Percentiles rank a stretch among this genome's conserved stretches.
These are phyloP conservation scores for Patiria pectinifera DNA, from an alignment of 53 echinoderm and acorn worm genomes.

Conservation along the genomic window DNA sequence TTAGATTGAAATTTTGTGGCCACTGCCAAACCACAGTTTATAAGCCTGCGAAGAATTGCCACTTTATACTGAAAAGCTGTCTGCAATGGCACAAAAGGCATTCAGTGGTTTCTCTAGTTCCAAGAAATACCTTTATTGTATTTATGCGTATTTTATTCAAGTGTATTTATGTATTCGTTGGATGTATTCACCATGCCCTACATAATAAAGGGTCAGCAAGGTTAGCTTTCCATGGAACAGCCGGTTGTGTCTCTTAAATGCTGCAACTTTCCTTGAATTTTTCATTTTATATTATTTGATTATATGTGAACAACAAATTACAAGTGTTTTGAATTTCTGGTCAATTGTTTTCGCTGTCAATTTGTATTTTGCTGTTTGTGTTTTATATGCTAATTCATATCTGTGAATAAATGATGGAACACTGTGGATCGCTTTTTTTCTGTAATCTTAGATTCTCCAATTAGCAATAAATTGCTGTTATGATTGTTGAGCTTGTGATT, in stretches of 20 bases:
- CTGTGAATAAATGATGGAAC: neutral
- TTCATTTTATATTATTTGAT: neutral
- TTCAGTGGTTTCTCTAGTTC: slow-evolving; percentile 13
- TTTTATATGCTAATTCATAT: neutral
- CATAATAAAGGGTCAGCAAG: neutral
- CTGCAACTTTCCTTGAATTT: neutral
- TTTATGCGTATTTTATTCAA: neutral
- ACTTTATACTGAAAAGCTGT: neutral
- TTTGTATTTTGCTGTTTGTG: neutral
- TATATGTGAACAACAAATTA: neutral
- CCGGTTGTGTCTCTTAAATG: neutral
- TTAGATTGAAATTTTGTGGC: neutral
- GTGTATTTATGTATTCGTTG: neutral
- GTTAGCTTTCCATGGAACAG: neutral
- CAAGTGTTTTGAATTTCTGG: no score
- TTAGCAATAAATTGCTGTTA: no score
- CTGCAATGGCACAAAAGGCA: neutral
- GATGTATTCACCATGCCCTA: neutral
- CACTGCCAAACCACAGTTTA: neutral
- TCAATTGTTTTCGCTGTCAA: neutral
- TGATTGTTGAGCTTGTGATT: no score
- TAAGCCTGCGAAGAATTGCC: neutral
- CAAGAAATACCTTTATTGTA: slow-evolving; percentile 2
- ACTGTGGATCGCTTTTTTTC: no score
- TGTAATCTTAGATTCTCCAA: no score